Evolutionary conservation across 1,140 invertebrate genomes (phyloP).

Genomic region (Drosophila parvula): DNA sequence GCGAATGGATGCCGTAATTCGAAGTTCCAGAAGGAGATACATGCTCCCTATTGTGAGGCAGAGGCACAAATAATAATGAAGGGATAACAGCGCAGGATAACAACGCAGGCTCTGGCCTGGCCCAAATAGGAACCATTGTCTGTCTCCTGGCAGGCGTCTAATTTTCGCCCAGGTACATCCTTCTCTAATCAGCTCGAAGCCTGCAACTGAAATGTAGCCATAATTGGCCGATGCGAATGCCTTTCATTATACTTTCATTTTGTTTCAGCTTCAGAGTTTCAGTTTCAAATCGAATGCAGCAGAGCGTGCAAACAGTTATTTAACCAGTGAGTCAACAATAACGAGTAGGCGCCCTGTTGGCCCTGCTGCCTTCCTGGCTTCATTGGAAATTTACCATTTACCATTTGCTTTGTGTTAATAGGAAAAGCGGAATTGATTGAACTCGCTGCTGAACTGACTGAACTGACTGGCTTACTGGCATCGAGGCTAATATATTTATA

Average conservation of each 20-base stretch:
- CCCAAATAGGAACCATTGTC: constrained; percentile 20
- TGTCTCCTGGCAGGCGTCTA: background rate
- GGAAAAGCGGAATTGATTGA: constrained; percentile 31
- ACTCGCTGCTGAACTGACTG: background rate
- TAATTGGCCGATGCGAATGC: constrained; percentile 8
- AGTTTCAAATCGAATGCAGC: constrained; percentile 41
- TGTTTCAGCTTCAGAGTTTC: constrained; percentile 24
- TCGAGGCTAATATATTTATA: constrained; percentile 23
- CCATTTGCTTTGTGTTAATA: constrained; percentile 31
- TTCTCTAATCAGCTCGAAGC: constrained; percentile 29
- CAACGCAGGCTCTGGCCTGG: background rate
- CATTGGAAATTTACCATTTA: constrained; percentile 29
- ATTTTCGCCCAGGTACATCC: constrained; percentile 11
- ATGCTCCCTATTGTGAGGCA: constrained; percentile 14
- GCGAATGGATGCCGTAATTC: background rate
- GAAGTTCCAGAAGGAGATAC: constrained; percentile 1
- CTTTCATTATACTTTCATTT: constrained; percentile 45
- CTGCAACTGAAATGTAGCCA: constrained; percentile 38
- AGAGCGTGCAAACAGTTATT: constrained; percentile 40
- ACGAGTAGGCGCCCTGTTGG: constrained; percentile 25
- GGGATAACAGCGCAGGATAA: background rate
- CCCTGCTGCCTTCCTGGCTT: background rate
- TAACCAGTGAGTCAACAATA: constrained; percentile 39
- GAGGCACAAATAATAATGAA: constrained; percentile 14
- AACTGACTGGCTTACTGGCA: constrained; percentile 1